These are phyloP conservation scores for Athalia cordata DNA, from an alignment of 2,888 invertebrate genomes.

Conservation along the genomic window DNA sequence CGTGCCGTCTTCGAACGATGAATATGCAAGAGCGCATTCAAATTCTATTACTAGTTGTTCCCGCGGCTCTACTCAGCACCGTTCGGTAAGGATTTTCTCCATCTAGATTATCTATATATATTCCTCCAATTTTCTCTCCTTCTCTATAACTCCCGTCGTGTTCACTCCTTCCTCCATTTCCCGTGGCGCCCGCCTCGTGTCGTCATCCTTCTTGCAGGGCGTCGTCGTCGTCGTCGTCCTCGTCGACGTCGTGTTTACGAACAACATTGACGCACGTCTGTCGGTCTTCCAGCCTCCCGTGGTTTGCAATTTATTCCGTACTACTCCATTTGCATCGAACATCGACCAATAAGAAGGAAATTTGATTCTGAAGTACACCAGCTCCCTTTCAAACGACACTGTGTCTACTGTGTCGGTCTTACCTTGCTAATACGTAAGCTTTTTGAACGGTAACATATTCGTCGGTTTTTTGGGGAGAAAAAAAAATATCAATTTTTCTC, in stretches of 20 bases:
- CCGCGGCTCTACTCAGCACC: slow-evolving; percentile 20
- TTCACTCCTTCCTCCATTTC: slow-evolving; percentile 9
- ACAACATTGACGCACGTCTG: slow-evolving; percentile 30
- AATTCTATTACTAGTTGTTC: slow-evolving; percentile 37
- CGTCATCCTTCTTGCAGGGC: slow-evolving; percentile 25
- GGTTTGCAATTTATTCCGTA: slow-evolving; percentile 39
- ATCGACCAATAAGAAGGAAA: slow-evolving; percentile 38
- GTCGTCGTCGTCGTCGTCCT: no score
- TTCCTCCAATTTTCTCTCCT: no score
- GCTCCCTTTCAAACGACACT: background rate
- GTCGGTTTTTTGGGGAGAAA: no score
- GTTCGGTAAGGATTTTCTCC: slow-evolving; percentile 35
- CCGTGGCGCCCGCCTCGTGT: slow-evolving; percentile 16
- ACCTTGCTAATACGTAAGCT: background rate
- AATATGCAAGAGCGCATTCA: slow-evolving; percentile 28
- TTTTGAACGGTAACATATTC: no score
- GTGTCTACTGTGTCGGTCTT: background rate
- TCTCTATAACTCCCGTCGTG: background rate
- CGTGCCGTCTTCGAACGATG: slow-evolving; percentile 27
- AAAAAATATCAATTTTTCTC: no score
- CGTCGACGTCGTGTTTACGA: slow-evolving; percentile 26
- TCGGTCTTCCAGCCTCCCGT: background rate
- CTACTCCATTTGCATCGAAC: slow-evolving; percentile 41
- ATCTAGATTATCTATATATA: background rate
- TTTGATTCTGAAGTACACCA: slow-evolving; percentile 17